phyloP scores from a whole-genome alignment of 2,113 vertebrate species.

The Mesitornis unicolor region DNA sequence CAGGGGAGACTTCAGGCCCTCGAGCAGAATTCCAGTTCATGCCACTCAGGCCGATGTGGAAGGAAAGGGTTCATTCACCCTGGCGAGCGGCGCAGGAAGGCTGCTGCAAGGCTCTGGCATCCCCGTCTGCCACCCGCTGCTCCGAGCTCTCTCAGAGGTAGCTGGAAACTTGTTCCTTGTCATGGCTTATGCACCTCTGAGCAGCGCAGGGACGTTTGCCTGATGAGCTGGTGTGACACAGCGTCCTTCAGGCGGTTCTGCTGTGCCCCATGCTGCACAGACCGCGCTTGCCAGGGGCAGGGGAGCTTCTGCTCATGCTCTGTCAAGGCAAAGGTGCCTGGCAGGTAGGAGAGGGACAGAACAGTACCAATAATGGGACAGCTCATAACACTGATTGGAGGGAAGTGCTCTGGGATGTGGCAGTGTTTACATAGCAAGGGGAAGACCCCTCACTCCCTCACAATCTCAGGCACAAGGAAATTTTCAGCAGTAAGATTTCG shows the following conservation, averaged over 20 bases:
- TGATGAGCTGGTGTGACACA: not conserved
- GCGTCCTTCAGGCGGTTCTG: not conserved
- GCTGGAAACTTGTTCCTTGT: not conserved
- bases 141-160: not conserved
- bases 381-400: not conserved
- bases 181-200: not conserved
- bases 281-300: too few species aligned
- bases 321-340: not conserved
- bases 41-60: not conserved
- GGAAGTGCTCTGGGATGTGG: not conserved
- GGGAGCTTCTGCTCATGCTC: not conserved
- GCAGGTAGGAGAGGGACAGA: accelerated
- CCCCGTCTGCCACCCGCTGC: not conserved
- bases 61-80: not conserved
- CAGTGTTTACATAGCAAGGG: not conserved
- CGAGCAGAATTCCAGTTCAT: not conserved
- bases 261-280: not conserved
- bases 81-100: not conserved
- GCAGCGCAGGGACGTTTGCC: accelerated
- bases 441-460: not conserved
- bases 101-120: not conserved
- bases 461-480: not conserved
- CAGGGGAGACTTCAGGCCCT: not conserved
- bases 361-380: not conserved
- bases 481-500: not conserved